Evolutionary conservation across 2,797 vertebrate species (phyloP), one percentile per base, ranked within the genome.

Genomic region (Columba guinea): DNA sequence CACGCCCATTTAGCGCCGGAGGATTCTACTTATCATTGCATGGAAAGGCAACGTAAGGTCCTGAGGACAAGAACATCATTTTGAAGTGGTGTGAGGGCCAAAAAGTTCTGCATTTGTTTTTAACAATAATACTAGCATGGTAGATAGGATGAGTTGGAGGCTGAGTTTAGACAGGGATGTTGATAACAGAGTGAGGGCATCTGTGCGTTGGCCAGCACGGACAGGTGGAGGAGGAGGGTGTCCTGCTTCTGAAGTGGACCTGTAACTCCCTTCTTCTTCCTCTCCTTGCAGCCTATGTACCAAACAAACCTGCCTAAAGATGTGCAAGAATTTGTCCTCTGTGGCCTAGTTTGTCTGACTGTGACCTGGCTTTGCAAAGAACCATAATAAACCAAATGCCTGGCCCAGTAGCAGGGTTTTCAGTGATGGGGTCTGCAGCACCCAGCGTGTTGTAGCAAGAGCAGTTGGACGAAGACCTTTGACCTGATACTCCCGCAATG

Each of bases 391-490:
- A 71, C 32, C n/a, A 37, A 1, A 67, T 35, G 8, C 21, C 48
- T 34, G 48, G 8, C 65, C 73, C 89, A 34, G 0, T 2, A 32
- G 46, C 27, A 56, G 27, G 34, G 27, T 28, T 78, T 32, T 44
- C 28, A 51, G 1, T 34, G 48, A 7, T 0, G 0, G 24, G n/a
- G 4, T 52, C n/a, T 82, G 51, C 46, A 68, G 53, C 2, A 0
- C 26, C 48, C 67, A 5, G 1, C 2, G 1, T 30, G 32, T 22
- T 44, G 26, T 18, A 68, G 56, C 59, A 73, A 30, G 60, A 63
- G n/a, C 52, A 75, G 27, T 14, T 51, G 30, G 53, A 64, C 55
- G 35, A 26, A 30, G 44, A 52, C 10, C 62, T 21, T 3, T 21
- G 37, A 24, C 26, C 35, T n/a, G 39, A 8, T 35, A 2, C 28